These are phyloP conservation scores for Willisornis vidua DNA, from an alignment of 2,113 vertebrate species.

Conservation along the genomic window DNA sequence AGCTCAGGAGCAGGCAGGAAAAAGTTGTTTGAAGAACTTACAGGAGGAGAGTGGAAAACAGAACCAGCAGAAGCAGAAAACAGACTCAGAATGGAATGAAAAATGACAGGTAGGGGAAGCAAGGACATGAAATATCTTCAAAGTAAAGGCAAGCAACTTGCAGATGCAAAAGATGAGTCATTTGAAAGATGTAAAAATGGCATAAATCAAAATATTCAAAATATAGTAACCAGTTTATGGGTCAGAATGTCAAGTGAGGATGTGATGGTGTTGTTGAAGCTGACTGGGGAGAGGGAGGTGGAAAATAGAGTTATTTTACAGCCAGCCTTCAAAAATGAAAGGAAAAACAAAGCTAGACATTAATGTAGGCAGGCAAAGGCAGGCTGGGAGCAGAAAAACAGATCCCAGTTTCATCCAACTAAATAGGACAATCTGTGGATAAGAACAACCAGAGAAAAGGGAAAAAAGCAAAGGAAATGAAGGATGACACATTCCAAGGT, in stretches of 20 bases:
- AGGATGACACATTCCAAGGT: background rate
- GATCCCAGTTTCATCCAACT: background rate
- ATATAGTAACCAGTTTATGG: background rate
- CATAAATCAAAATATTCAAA: constrained; percentile 8
- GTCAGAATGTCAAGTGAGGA: background rate
- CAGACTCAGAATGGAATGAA: background rate
- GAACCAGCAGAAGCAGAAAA: background rate
- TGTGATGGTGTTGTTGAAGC: background rate
- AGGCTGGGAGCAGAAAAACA: background rate
- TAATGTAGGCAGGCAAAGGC: background rate
- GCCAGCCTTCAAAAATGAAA: background rate
- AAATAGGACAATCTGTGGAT: background rate
- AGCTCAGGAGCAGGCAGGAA: background rate
- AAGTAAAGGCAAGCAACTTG: background rate
- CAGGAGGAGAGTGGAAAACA: background rate
- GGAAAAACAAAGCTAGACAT: background rate
- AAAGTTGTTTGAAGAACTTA: background rate
- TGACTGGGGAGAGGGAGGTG: background rate
- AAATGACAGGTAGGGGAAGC: background rate
- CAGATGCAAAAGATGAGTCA: constrained; percentile 2
- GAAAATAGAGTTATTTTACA: background rate
- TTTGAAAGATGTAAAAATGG: background rate
- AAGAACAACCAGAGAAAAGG: background rate
- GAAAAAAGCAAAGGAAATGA: background rate
- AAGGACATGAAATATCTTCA: background rate